phyloP scores from a whole-genome alignment of 1,140 invertebrate species.

The Druon quercuslanigerum region DNA sequence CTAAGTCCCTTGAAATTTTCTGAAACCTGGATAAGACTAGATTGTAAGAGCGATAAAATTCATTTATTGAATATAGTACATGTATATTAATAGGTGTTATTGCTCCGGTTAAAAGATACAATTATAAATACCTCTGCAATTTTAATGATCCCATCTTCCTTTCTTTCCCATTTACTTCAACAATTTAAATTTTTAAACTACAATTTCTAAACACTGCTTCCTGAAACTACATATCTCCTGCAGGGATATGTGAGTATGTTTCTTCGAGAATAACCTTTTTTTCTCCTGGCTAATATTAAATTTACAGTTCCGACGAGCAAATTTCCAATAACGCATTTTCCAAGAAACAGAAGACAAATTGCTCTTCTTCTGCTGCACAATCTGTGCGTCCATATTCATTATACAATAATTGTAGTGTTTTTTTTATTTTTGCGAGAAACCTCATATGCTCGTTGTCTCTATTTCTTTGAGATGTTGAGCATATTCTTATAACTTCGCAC shows the following conservation, averaged over 20 bases:
- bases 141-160: too few species aligned
- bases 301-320: conserved; percentile 16
- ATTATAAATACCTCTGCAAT: too few species aligned
- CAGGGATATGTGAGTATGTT: conserved; percentile 14
- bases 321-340: conserved; percentile 23
- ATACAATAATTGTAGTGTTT: conserved; percentile 4
- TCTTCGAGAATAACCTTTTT: not conserved
- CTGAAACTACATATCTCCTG: not conserved
- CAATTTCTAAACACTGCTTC: too few species aligned
- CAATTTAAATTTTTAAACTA: too few species aligned
- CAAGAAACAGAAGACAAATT: conserved; percentile 17
- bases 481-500: conserved; percentile 1
- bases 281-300: conserved; percentile 11
- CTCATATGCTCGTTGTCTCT: conserved; percentile 24
- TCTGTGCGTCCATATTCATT: conserved; percentile 11
- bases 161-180: too few species aligned
- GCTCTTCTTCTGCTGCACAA: conserved; percentile 8
- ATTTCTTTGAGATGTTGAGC: conserved; percentile 15
- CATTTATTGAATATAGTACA: too few species aligned
- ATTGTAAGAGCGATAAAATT: too few species aligned
- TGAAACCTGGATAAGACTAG: too few species aligned
- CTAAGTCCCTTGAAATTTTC: too few species aligned
- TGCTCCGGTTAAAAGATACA: too few species aligned
- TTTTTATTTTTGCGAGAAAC: not conserved
- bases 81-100: too few species aligned